Evolutionary conservation across 2,797 vertebrate species (phyloP), one percentile per base, ranked within the genome.

Genomic region (Gymnopithys bicolor): DNA sequence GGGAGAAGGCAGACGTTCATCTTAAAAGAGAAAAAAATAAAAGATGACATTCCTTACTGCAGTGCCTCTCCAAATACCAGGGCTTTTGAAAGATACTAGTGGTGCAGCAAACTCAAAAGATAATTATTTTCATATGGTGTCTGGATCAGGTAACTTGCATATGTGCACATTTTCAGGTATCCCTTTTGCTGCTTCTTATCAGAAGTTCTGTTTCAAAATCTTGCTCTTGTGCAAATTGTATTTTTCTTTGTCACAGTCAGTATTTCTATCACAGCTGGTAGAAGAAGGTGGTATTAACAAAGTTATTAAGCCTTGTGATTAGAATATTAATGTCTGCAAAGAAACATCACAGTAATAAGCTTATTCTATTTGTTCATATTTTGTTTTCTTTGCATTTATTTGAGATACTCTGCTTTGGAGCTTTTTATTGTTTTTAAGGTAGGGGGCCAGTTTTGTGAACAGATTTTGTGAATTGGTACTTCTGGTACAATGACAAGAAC

Each of bases 141-240:
- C 74, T 91, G 74, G 64, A 70, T 94, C 95, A 94, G 91, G 91
- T 95, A 91, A 95, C 91, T 94, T 46, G 1, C 94, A 93, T 60
- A 84, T 95, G 96, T 93, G 93, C 87, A 62, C 19, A 51, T 94
- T 94, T 89, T 81, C 87, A 91, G 91, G 95, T 94, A 62, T 35
- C 45, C 27, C 52, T 60, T 93, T 30, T 82, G 30, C 77, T 83
- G 60, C 39, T 91, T 88, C 90, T 87, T 90, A 87, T 83, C 81
- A 82, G 37, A 56, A 85, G 49, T 53, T 93, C 27, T 81, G 88
- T 84, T 84, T 55, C 66, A 76, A 75, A 81, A 87, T 67, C 79
- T 91, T 90, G 24, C 49, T 58, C n/a, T 21, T 79, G 41, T 53
- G 21, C 59, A 64, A 92, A 67, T 87, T 77, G 86, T 59, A 12